phyloP scores from a whole-genome alignment of 2,113 vertebrate species.

The Ascaphus truei region DNA sequence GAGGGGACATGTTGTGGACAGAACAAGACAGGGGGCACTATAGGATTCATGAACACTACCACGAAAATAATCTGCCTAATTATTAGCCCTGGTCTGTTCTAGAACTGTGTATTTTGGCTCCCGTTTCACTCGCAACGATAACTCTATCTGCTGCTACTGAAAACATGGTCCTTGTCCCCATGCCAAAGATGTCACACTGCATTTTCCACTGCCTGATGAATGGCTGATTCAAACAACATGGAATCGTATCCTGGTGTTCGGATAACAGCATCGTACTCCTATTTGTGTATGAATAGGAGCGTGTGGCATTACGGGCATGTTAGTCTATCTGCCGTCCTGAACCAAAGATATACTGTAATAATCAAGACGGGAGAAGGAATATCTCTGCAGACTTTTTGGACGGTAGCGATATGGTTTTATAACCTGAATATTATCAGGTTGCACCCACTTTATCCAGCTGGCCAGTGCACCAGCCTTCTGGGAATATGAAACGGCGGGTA shows the following conservation, averaged over 20 bases:
- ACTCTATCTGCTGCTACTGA: not conserved
- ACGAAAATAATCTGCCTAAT: not conserved
- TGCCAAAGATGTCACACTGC: not conserved
- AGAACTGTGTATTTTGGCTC: not conserved
- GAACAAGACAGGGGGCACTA: too few relatives aligned
- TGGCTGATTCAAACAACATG: not conserved
- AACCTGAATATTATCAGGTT: constrained; percentile 13
- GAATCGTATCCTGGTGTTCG: not conserved
- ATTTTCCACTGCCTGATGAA: not conserved
- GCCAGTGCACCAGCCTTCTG: not conserved
- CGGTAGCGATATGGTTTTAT: not conserved
- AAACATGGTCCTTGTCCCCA: not conserved
- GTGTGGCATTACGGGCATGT: too few relatives aligned
- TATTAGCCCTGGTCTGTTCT: not conserved
- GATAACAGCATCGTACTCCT: not conserved
- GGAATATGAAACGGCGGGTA: not conserved
- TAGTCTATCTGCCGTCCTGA: too few relatives aligned
- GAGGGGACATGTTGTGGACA: too few relatives aligned
- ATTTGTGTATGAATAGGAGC: too few relatives aligned
- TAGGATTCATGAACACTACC: too few relatives aligned
- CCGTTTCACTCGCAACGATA: not conserved
- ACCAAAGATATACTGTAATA: too few relatives aligned
- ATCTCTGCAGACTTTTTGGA: not conserved
- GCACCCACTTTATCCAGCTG: constrained; percentile 6
- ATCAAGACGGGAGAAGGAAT: not conserved